A percentile compares a stretch with the other conserved stretches of the same genome.
phyloP scores from a whole-genome alignment of 2,113 vertebrate species.

The Pontoporia blainvillei region DNA sequence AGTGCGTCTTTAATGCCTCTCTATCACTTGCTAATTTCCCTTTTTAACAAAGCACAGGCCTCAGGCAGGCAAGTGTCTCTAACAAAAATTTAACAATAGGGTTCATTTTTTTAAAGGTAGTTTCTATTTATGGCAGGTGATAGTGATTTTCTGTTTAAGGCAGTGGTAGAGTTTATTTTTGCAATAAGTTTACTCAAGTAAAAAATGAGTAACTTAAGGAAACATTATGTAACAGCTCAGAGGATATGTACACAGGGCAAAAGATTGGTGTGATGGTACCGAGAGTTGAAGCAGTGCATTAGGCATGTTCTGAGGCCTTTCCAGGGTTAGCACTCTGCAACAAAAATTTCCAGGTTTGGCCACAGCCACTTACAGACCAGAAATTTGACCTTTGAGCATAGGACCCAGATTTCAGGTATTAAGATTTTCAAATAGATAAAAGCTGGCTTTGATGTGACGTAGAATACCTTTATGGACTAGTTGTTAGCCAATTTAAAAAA shows the following conservation, averaged over 20 bases:
- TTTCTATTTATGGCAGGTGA: not conserved
- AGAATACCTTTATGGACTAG: not conserved
- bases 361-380: not conserved
- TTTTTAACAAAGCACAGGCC: not conserved
- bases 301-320: not conserved
- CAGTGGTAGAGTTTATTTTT: not conserved
- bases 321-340: not conserved
- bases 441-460: not conserved
- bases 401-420: slow-evolving; percentile 17
- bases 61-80: not conserved
- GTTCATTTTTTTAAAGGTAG: not conserved
- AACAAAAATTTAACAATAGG: not conserved
- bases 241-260: not conserved
- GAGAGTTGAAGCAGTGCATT: not conserved
- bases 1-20: not conserved
- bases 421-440: slow-evolving; percentile 4
- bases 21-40: not conserved
- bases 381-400: not conserved
- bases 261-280: not conserved
- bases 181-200: not conserved
- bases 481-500: not conserved
- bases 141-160: not conserved
- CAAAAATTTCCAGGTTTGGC: not conserved
- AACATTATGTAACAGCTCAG: not conserved
- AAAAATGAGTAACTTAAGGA: not conserved